Percentiles rank a stretch among this genome's conserved stretches.
phyloP scores from a whole-genome alignment of 2,797 vertebrate genomes.

The Dallia pectoralis region DNA sequence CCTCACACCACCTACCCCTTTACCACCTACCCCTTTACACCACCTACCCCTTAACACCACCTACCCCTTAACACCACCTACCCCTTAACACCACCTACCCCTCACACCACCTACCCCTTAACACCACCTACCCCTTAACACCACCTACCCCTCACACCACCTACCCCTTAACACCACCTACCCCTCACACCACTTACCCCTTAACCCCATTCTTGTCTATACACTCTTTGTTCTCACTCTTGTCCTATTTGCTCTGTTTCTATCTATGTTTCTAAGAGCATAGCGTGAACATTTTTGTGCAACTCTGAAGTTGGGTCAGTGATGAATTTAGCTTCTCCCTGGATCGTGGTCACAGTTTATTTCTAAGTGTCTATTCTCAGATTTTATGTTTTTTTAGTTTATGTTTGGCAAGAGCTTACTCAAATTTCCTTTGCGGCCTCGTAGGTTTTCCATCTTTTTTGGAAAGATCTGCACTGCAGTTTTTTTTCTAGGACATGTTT shows the following conservation, averaged over 20 bases:
- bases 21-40: too few species aligned
- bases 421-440: slow-evolving; percentile 35
- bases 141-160: too few species aligned
- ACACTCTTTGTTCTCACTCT: neutral
- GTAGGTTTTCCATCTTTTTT: slow-evolving; percentile 28
- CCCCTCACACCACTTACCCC: too few species aligned
- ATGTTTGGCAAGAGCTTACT: slow-evolving; percentile 38
- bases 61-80: too few species aligned
- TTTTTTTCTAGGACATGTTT: slow-evolving; percentile 25
- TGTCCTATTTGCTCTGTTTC: neutral
- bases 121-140: too few species aligned
- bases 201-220: neutral
- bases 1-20: too few species aligned
- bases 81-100: too few species aligned
- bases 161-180: too few species aligned
- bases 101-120: too few species aligned
- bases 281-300: neutral
- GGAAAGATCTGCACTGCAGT: slow-evolving; percentile 37
- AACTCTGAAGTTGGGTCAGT: neutral
- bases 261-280: neutral
- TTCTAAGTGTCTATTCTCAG: neutral
- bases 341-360: neutral
- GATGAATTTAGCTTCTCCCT: neutral
- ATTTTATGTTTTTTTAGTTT: neutral
- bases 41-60: too few species aligned